Conservation (phyloP, 2,888 invertebrate genomes). For the Drymonia ruficornis region DNA sequence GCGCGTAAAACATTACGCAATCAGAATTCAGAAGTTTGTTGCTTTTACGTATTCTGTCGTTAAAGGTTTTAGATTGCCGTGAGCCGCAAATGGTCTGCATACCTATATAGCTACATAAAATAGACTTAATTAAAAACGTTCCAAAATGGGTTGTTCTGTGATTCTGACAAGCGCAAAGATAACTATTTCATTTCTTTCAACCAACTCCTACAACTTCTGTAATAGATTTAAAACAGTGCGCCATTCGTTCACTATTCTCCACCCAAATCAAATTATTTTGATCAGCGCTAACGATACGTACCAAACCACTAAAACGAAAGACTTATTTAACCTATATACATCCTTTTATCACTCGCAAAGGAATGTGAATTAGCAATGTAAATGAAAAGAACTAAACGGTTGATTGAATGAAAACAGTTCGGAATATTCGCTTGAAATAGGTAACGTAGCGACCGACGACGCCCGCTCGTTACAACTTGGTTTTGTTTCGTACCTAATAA, state of each 20-base stretch:
- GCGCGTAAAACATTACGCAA: slow-evolving; percentile 1
- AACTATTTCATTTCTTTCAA: slow-evolving; percentile 1
- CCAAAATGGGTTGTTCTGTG: too few species aligned
- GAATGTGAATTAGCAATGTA: background rate
- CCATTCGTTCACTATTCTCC: background rate
- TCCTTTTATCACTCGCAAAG: background rate
- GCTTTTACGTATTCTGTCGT: too few species aligned
- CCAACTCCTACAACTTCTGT: background rate
- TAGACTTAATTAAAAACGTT: too few species aligned
- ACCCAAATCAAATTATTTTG: background rate
- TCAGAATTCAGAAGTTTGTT: background rate
- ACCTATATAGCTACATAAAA: too few species aligned
- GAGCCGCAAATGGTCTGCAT: too few species aligned
- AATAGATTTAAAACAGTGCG: background rate
- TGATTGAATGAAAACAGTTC: background rate
- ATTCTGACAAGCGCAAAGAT: too few species aligned
- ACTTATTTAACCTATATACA: too few species aligned
- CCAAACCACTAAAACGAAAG: background rate
- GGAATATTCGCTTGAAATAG: background rate
- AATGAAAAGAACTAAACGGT: background rate
- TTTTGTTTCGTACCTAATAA: background rate
- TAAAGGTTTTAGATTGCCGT: too few species aligned
- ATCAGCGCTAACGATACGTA: background rate
- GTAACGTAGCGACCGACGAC: background rate
- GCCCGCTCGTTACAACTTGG: background rate